phyloP scores from a whole-genome alignment of 30 jellyfish, hydroid and myxozoan genomes.

The Rhopilema esculentum region DNA sequence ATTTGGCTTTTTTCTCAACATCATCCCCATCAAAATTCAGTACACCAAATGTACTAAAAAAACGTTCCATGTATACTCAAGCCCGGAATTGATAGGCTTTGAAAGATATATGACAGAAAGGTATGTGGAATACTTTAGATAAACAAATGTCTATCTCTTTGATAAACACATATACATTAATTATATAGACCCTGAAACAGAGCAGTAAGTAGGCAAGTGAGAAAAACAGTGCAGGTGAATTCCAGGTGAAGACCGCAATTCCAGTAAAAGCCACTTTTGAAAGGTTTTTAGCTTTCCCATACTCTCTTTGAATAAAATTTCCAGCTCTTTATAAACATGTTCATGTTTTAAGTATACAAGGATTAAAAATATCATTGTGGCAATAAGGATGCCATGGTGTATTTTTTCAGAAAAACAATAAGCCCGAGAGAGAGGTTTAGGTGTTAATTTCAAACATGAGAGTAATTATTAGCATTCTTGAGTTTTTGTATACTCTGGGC shows the following conservation, averaged over 20 bases:
- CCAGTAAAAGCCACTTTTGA: background rate
- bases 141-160: background rate
- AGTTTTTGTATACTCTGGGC: too few relatives aligned
- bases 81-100: background rate
- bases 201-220: background rate
- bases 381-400: background rate
- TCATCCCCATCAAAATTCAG: background rate
- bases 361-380: background rate
- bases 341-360: background rate
- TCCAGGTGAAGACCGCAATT: background rate
- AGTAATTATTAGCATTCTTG: background rate
- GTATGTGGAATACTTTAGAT: background rate
- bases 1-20: background rate
- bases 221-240: background rate
- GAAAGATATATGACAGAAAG: background rate
- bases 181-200: background rate
- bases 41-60: background rate
- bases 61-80: background rate
- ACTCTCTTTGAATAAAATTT: background rate
- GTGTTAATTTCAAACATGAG: background rate
- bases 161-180: background rate
- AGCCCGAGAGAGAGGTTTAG: background rate
- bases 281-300: background rate
- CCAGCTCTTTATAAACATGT: background rate
- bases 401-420: background rate